Percentiles rank a stretch among this genome's conserved stretches.
phyloP scores from a whole-genome alignment of 2,113 vertebrate genomes.

The Todiramphus saurophagus region DNA sequence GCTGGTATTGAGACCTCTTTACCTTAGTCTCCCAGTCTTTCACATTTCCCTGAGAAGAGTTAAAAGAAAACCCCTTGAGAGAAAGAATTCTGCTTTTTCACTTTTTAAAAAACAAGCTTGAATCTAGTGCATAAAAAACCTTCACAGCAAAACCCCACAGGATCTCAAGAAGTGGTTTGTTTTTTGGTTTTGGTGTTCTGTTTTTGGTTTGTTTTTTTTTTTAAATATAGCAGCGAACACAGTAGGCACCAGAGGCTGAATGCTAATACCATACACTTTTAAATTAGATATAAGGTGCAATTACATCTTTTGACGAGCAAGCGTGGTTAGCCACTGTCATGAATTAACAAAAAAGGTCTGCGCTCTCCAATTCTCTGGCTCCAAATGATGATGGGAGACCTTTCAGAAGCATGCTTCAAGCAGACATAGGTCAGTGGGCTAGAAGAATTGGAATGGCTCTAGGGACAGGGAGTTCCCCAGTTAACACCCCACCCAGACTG shows the following conservation, averaged over 20 bases:
- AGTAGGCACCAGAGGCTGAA: background rate
- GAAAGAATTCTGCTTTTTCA: background rate
- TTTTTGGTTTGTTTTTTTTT: background rate
- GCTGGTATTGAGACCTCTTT: background rate
- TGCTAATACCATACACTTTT: background rate
- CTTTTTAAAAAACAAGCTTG: constrained; percentile 18
- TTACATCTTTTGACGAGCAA: background rate
- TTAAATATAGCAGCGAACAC: background rate
- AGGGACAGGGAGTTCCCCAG: background rate
- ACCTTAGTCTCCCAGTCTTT: background rate
- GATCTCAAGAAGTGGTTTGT: background rate
- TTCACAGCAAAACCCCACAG: constrained; percentile 5
- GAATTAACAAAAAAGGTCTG: background rate
- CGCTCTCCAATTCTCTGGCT: background rate
- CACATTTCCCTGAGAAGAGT: background rate
- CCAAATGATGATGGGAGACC: background rate
- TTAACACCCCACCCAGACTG: background rate
- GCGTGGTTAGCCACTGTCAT: background rate
- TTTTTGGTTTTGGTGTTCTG: background rate
- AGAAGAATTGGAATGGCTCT: background rate
- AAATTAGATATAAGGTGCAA: constrained; percentile 14
- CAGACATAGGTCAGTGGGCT: background rate
- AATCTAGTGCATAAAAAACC: background rate
- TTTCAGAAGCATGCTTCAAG: background rate
- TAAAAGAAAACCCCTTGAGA: constrained; percentile 23